Conservation (phyloP, 2,888 invertebrate species). For the Mythimna ferrago region DNA sequence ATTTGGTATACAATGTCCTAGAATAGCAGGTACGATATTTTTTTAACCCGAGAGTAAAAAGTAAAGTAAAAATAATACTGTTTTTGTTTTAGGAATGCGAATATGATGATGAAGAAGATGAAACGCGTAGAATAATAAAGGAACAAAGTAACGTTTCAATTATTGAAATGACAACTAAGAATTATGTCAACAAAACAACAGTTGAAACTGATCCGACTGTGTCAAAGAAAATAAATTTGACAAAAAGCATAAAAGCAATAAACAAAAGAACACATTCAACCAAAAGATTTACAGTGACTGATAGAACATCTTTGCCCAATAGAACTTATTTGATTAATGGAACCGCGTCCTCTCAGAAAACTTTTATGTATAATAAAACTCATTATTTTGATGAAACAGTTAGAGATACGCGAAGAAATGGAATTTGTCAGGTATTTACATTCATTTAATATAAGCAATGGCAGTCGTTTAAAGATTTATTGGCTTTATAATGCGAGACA, state of each 20-base stretch:
- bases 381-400: neutral
- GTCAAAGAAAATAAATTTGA: neutral
- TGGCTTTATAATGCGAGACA: no score
- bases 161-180: constrained; percentile 2
- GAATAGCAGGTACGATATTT: no score
- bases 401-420: constrained; percentile 19
- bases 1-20: no score
- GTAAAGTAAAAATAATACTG: neutral
- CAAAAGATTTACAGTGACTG: neutral
- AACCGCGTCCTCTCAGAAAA: neutral
- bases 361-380: neutral
- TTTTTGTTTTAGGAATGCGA: constrained; percentile 26
- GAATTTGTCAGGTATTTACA: constrained; percentile 54
- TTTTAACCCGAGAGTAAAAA: no score
- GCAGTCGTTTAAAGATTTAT: neutral
- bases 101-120: constrained; percentile 3
- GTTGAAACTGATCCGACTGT: neutral
- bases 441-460: neutral
- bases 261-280: neutral
- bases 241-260: neutral
- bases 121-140: constrained; percentile 16
- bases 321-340: neutral
- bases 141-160: neutral
- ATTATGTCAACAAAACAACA: neutral
- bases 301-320: neutral